These are phyloP conservation scores for Shargacucullia verbasci DNA, from an alignment of 2,888 invertebrate genomes.

Conservation along the genomic window DNA sequence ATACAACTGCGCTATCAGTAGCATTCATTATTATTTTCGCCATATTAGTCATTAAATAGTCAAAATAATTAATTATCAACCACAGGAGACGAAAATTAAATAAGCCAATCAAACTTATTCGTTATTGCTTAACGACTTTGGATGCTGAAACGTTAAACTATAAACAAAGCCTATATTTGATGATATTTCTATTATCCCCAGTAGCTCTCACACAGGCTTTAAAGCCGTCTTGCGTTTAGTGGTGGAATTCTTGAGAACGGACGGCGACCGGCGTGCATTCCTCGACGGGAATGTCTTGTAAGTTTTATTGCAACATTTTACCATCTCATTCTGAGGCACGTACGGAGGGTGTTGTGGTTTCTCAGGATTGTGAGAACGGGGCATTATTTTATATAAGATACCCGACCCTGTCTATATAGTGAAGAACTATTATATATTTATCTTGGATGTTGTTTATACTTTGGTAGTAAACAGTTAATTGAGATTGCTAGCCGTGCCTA, in stretches of 20 bases:
- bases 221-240: constrained; percentile 63
- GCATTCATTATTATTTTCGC: no score
- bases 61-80: no score
- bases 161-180: constrained; percentile 18
- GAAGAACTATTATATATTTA: no score
- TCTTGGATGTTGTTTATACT: no score
- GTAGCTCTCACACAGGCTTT: constrained; percentile 27
- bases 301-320: constrained; percentile 81
- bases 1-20: no score
- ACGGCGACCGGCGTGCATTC: constrained; percentile 65
- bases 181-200: constrained; percentile 25
- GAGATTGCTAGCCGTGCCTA: no score
- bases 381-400: constrained; percentile 14
- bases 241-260: constrained; percentile 71
- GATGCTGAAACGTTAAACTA: not conserved
- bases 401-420: not conserved
- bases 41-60: no score
- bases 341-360: constrained; percentile 52
- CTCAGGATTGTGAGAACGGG: constrained; percentile 27
- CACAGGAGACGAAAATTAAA: no score
- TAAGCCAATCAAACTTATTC: no score
- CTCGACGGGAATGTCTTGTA: constrained; percentile 71
- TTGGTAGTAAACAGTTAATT: no score
- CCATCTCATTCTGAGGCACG: constrained; percentile 59
- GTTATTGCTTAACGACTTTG: no score